phyloP scores from a whole-genome alignment of 2,113 vertebrate species.

The Brienomyrus brachyistius region DNA sequence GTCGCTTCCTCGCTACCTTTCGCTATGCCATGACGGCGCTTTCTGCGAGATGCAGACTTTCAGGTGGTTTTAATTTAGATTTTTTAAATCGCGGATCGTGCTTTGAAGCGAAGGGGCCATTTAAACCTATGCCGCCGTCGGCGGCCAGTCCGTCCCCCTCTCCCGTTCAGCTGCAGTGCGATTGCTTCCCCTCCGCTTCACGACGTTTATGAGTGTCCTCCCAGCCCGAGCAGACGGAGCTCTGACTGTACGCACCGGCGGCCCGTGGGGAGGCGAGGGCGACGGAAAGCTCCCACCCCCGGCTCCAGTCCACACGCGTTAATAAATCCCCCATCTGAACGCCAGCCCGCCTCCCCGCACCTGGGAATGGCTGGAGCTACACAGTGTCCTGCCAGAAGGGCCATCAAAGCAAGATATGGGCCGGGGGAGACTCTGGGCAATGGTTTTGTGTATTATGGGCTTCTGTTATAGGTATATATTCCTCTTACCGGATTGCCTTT shows the following conservation, averaged over 20 bases:
- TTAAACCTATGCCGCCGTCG: conserved; percentile 14
- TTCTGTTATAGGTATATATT: background rate
- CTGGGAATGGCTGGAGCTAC: conserved; percentile 36
- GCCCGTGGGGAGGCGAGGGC: conserved; percentile 3
- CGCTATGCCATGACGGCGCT: conserved; percentile 39
- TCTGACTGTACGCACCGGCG: conserved; percentile 27
- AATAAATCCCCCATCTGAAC: conserved; percentile 25
- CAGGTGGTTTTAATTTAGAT: background rate
- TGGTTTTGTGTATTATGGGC: background rate
- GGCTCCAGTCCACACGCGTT: background rate
- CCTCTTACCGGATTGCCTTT: background rate
- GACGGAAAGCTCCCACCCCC: conserved; percentile 35
- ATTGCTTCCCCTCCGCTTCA: conserved; percentile 24
- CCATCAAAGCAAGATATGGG: no score
- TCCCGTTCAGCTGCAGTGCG: conserved; percentile 19
- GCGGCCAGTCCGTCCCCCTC: background rate
- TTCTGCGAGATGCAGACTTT: conserved; percentile 12
- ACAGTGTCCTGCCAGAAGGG: conserved; percentile 22
- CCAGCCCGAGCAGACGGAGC: conserved; percentile 32
- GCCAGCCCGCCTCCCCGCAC: conserved; percentile 40
- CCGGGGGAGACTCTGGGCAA: background rate
- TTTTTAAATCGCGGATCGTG: conserved; percentile 2
- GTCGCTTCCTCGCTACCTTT: conserved; percentile 25
- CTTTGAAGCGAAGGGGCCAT: conserved; percentile 23
- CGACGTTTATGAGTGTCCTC: conserved; percentile 31